A percentile compares a stretch with the other conserved stretches of the same genome.
These are phyloP conservation scores for Cheilosia vernalis DNA, from an alignment of 2,888 invertebrate genomes.

Conservation along the genomic window DNA sequence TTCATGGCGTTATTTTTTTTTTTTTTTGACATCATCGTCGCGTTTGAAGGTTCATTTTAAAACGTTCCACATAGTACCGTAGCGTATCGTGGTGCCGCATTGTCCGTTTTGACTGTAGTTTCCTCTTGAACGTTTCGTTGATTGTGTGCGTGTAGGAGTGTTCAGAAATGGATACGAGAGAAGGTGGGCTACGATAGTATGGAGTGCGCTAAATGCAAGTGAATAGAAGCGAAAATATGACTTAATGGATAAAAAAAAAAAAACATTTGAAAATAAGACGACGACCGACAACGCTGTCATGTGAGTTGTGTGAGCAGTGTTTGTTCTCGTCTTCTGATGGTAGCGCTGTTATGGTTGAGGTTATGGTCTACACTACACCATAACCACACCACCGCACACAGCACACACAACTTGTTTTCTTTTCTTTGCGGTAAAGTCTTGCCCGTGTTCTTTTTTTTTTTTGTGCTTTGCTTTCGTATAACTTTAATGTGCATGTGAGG, in stretches of 20 bases:
- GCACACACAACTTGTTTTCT: constrained; percentile 20
- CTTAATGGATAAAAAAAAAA: constrained; percentile 7
- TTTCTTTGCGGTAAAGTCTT: constrained; percentile 28
- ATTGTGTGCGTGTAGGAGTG: constrained; percentile 32
- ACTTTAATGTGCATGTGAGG: not conserved
- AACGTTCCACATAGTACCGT: constrained; percentile 31
- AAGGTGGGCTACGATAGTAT: constrained; percentile 1
- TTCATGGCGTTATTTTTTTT: constrained; percentile 1
- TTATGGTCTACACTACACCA: not conserved
- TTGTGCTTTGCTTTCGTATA: not conserved
- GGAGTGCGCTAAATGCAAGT: constrained; percentile 24
- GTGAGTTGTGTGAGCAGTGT: constrained; percentile 3
- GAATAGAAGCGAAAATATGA: constrained; percentile 27
- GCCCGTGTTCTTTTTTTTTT: not conserved
- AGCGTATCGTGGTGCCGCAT: constrained; percentile 32
- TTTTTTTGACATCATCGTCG: constrained; percentile 20
- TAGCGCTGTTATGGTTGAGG: constrained; percentile 1
- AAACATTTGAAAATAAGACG: constrained; percentile 27
- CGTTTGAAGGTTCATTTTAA: constrained; percentile 29
- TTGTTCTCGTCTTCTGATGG: constrained; percentile 13
- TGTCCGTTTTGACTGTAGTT: constrained; percentile 9
- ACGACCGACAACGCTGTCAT: constrained; percentile 8
- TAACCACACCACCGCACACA: not conserved
- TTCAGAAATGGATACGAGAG: not conserved
- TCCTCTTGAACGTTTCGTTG: not conserved